These are phyloP conservation scores for Centroberyx gerrardi DNA, from an alignment of 2,797 vertebrate genomes.

Conservation along the genomic window DNA sequence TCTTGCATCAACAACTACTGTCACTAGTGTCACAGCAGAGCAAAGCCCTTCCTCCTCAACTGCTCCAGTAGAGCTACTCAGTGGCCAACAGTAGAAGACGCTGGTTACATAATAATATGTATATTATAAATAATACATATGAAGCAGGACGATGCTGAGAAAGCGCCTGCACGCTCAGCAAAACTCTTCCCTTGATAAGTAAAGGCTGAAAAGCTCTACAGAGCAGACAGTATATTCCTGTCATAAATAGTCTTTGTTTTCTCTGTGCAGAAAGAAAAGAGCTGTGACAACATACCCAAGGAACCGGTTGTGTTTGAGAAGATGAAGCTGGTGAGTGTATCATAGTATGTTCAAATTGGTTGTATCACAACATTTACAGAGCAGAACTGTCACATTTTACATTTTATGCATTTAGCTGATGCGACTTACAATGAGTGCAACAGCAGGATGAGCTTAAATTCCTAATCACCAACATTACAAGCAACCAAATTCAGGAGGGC, in stretches of 20 bases:
- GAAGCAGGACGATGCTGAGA: background rate
- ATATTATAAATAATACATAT: too few species aligned
- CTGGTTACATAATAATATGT: too few species aligned
- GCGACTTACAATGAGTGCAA: too few species aligned
- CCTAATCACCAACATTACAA: too few species aligned
- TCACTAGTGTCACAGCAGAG: too few species aligned
- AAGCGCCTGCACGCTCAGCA: background rate
- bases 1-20: too few species aligned
- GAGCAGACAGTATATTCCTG: background rate
- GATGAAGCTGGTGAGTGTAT: conserved; percentile 93
- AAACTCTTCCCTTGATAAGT: background rate
- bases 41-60: too few species aligned
- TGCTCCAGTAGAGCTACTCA: too few species aligned
- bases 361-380: background rate
- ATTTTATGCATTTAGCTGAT: conserved; percentile 1
- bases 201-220: background rate
- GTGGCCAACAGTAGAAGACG: too few species aligned
- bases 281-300: conserved; percentile 89
- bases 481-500: too few species aligned
- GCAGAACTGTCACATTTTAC: background rate
- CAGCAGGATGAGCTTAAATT: too few species aligned
- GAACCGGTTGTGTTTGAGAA: conserved; percentile 96
- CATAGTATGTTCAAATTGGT: background rate
- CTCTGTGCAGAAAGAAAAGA: conserved; percentile 92
- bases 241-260: conserved; percentile 26